Evolutionary conservation across 2,113 vertebrate genomes (phyloP).

Genomic region (Acrocephalus kingi): DNA sequence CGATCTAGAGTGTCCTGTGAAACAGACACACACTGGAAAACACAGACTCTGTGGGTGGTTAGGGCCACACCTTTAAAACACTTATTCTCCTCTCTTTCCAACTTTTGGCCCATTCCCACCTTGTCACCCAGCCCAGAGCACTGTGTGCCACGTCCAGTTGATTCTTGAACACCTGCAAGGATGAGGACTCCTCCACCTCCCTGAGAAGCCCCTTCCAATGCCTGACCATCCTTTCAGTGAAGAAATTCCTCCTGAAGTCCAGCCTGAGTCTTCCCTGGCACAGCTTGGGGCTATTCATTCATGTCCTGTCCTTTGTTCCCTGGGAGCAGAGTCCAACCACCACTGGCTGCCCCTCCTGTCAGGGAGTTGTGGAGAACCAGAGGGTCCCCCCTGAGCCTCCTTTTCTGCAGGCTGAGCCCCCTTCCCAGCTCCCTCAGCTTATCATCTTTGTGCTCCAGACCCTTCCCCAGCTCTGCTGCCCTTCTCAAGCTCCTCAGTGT

Average conservation of each 20-base stretch:
- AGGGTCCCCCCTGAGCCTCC: background rate
- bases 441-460: background rate
- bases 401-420: background rate
- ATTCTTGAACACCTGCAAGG: background rate
- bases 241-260: background rate
- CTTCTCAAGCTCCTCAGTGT: background rate
- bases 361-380: background rate
- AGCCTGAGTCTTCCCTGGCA: background rate
- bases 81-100: background rate
- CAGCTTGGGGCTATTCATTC: background rate
- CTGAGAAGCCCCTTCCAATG: background rate
- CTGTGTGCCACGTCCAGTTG: rapidly evolving
- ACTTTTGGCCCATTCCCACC: background rate
- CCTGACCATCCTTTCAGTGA: background rate
- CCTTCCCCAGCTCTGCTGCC: background rate
- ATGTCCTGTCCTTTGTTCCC: background rate
- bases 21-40: background rate
- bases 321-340: rapidly evolving
- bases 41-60: background rate
- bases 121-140: background rate
- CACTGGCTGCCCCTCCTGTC: background rate
- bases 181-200: background rate
- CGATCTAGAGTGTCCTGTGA: background rate
- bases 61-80: background rate
- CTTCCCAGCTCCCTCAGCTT: background rate